Evolutionary conservation across 2,888 invertebrate genomes (phyloP), one percentile per base, ranked within the genome.

Genomic region (Nomada hirtipes): DNA sequence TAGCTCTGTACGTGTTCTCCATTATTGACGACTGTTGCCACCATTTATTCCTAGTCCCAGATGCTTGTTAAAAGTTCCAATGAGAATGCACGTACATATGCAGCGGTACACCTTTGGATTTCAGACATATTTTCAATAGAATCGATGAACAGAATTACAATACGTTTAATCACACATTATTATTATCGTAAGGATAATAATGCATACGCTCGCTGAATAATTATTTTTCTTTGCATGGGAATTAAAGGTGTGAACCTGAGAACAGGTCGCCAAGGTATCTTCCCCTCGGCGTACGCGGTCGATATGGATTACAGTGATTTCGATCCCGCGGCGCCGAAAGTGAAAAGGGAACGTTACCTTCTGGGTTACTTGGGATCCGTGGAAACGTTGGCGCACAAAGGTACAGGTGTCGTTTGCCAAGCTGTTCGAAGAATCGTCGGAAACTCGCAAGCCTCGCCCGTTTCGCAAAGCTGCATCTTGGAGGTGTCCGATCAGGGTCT

Each of bases 261-360:
- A 90, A 98, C 98, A 2, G 98, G 98, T 18, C 96, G 98, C 86
- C 97, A 97, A 94, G 99, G 99, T 44, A 98, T 99, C 85, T 99
- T 99, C 92, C 99, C 99, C 2, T 98, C 98, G 79, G 99, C 99
- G 18, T 99, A 99, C 92, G 99, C 98, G 44, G 99, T 98, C 36
- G 99, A 99, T 93, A 97, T 99, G 94, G 98, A 99, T 91, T 98
- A 99, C 94, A 98, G 97, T 91, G 99, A 99, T 91, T 99, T 99
- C 93, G 98, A 99, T 94, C 97, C 98, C 4, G 95, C 96, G 60
- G 96, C 97, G 88, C 96, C 97, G 84, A 97, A 97, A 94, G 97
- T 97, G 23, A 97, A 97, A 93, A 95, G 98, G 89, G 98, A 98
- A 93, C 95, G 98, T 86, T 98, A 98, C 94, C 95, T 98, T 76